phyloP scores from a whole-genome alignment of 2,888 invertebrate genomes.

The Macrophya alboannulata region DNA sequence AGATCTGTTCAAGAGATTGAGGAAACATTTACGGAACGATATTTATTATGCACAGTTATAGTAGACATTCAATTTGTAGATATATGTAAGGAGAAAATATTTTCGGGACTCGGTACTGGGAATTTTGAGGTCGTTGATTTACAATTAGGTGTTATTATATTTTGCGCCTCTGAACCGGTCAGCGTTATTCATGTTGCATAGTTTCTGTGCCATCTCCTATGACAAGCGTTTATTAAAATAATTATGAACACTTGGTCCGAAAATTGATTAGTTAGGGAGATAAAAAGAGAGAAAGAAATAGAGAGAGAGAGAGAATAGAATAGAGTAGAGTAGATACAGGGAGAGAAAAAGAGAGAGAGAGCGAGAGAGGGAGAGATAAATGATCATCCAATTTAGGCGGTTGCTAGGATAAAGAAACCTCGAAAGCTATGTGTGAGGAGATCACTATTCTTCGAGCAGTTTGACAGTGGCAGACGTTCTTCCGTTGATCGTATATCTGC shows the following conservation, averaged over 20 bases:
- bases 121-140: constrained; percentile 5
- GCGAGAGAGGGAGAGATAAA: neutral
- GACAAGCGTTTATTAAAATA: constrained; percentile 42
- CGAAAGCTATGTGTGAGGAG: neutral
- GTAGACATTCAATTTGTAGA: neutral
- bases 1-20: neutral
- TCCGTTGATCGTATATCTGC: neutral
- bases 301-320: neutral
- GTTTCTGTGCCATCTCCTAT: neutral
- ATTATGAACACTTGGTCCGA: constrained; percentile 28
- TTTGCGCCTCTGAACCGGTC: neutral
- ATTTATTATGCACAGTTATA: neutral
- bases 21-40: neutral
- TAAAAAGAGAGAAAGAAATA: neutral
- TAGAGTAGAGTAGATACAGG: neutral
- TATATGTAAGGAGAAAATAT: neutral
- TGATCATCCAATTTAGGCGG: constrained; percentile 5
- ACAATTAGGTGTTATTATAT: neutral
- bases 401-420: constrained; percentile 21
- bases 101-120: neutral
- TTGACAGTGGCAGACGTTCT: neutral
- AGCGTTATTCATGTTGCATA: neutral
- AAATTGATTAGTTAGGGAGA: constrained; percentile 11
- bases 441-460: constrained; percentile 32
- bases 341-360: neutral